Evolutionary conservation across 2,113 vertebrate genomes (phyloP).

Genomic region (Heteronetta atricapilla): DNA sequence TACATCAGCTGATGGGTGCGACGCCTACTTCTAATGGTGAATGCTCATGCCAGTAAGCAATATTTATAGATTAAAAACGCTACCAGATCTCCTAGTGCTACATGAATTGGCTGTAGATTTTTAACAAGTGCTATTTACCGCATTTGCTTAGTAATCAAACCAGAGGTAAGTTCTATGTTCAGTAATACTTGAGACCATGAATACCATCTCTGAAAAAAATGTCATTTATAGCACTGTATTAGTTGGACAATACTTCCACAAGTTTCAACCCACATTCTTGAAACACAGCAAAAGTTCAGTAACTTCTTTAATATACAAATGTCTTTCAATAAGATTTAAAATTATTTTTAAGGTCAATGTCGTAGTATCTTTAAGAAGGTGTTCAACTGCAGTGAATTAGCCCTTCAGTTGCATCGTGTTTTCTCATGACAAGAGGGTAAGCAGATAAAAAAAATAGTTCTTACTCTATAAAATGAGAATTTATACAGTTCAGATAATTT

Average conservation of each 20-base stretch:
- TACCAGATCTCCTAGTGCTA: slow-evolving; percentile 85
- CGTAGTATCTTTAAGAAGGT: neutral
- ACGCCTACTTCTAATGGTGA: slow-evolving; percentile 87
- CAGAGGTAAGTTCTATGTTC: slow-evolving; percentile 74
- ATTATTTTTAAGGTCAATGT: neutral
- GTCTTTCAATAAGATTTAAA: neutral
- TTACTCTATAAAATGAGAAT: neutral
- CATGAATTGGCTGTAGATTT: slow-evolving; percentile 81
- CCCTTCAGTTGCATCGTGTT: neutral
- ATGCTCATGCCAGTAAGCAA: slow-evolving; percentile 81
- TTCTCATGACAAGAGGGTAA: neutral
- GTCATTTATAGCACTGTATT: neutral
- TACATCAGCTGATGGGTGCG: slow-evolving; percentile 82
- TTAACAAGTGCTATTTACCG: slow-evolving; percentile 61
- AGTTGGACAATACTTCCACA: neutral
- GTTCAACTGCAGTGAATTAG: neutral
- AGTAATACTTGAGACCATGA: slow-evolving; percentile 73
- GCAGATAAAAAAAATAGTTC: neutral
- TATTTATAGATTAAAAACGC: slow-evolving; percentile 87
- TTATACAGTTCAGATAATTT: neutral
- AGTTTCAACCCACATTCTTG: neutral
- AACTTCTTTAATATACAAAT: neutral
- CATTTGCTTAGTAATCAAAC: slow-evolving; percentile 73
- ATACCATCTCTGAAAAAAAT: neutral
- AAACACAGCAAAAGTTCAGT: neutral